Percentiles rank a stretch among this genome's conserved stretches.
Evolutionary conservation across 2,888 invertebrate species (phyloP).

Genomic region (Anoplius nigerrimus): DNA sequence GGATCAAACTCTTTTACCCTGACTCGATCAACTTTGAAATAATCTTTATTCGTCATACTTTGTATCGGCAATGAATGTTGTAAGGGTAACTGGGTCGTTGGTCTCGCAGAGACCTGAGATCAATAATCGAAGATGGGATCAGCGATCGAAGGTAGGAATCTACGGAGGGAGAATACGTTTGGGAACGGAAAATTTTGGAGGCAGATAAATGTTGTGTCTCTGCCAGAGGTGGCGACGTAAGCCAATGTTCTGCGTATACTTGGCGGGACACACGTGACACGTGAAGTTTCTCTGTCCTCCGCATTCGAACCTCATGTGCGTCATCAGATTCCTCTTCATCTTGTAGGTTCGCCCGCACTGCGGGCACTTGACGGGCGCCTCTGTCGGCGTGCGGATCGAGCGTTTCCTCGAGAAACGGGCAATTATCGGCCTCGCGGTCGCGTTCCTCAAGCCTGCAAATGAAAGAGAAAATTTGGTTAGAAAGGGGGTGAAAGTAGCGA

Average conservation of each 20-base stretch:
- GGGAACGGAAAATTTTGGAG: constrained; percentile 52
- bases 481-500: neutral
- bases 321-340: constrained; percentile 63
- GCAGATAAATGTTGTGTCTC: constrained; percentile 57
- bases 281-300: constrained; percentile 81
- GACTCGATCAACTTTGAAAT: too few species aligned
- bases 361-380: constrained; percentile 49
- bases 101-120: too few species aligned
- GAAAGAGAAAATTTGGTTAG: constrained; percentile 36
- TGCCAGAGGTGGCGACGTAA: constrained; percentile 60
- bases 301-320: constrained; percentile 85
- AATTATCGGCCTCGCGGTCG: neutral
- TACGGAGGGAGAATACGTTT: constrained; percentile 41
- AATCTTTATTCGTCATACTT: too few species aligned
- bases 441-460: constrained; percentile 38
- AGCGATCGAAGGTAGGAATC: neutral
- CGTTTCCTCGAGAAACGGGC: too few species aligned
- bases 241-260: constrained; percentile 82
- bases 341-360: constrained; percentile 66
- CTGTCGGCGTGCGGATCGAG: neutral
- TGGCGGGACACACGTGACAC: constrained; percentile 81
- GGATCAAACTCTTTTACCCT: too few species aligned
- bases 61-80: too few species aligned
- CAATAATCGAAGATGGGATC: too few species aligned
- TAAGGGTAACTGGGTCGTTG: too few species aligned